Base-by-base conservation (phyloP, 2,888 invertebrate genomes). In the Eucriotettix oculatus region DNA sequence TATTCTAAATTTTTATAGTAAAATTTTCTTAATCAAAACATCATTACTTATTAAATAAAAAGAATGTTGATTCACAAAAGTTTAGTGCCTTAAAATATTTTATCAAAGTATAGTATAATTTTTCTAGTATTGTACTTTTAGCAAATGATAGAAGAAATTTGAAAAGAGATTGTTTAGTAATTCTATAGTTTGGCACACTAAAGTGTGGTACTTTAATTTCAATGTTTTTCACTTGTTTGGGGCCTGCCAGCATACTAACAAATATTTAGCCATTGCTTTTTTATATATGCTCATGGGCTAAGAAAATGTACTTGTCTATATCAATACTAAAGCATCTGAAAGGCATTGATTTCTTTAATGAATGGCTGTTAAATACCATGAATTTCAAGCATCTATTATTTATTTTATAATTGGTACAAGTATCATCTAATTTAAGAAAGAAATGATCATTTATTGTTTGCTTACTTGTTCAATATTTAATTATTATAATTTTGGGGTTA, bases 71-170 rank as follows among this genome's bases (percentile, higher is more conserved):
- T 59, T 61, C 59, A 61, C 56, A 61, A 59, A n/a, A 61, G 56
- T 59, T 61, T 61, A 61, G 61, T 61, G 61, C 61, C 61, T 61
- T 61, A 61, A 58, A 59, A 56, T 40, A 43, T 52, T 61, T 61
- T 58, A 55, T 12, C 55, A 17, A 55, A 29, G n/a, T 56, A 59
- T 57, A 43, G 41, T 44, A 57, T 10, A 53, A 59, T 52, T 61
- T 61, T 54, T 61, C 56, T 61, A 61, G 59, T 53, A 52, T 56
- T 54, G 59, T 57, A 61, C 43, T 61, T 44, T 16, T 59, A 59
- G 59, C 14, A 57, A 54, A 56, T 40, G 54, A 59, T 48, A 14
- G n/a, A 48, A 48, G n/a, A 55, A 59, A 40, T 55, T 54, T 29
- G 43, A 10, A 55, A 29, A 43, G 43, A 40, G 57, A 54, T 60